Base-by-base conservation (phyloP, 2,797 vertebrate species). In the Vipera ursinii region DNA sequence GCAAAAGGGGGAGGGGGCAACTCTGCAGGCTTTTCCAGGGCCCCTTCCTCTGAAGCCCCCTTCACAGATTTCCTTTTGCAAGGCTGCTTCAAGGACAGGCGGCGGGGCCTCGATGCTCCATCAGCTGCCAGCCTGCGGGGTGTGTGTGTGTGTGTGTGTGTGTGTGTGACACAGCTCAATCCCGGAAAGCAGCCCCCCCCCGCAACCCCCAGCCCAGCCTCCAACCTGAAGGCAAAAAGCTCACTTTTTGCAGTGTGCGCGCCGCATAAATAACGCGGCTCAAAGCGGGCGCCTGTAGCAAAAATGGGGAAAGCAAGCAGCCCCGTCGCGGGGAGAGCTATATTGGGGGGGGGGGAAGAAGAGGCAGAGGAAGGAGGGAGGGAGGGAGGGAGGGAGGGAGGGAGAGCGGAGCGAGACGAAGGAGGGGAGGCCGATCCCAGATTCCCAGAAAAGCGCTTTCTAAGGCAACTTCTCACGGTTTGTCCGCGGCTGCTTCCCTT, bases 401-500 rank as follows among this genome's bases (percentile, higher is more conserved):
- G 38, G 15, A 44, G 51, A 86, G 24, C 9, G 14, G 32, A 86
- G 53, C 24, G 28, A 14, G 44, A 53, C 9, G 28, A 13, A 13
- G 4, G 14, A 32, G 55, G 38, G 22, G 61, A 89, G 14, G 59
- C 59, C 22, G 88, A 53, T 22, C 9, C 86, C 85, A 48, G 88
- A 61, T n/a, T 17, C 86, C 86, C n/a, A 86, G 28, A 5, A 44
- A 63, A 38, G 88, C 51, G 7, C 89, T 90, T 73, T 61, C 87
- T 6, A 44, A 63, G 87, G 88, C 91, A 89, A 89, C 88, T 90
- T 93, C 92, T 78, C 89, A 90, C 61, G 89, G 56, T 73, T 87
- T 60, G 87, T 63, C 87, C 10, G 88, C n/a, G 14, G 24, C 82
- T 20, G 89, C 63, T 90, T 60, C 91, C 90, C 87, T 89, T 78